These are phyloP conservation scores for Ammodramus savannarum DNA, from an alignment of 2,113 vertebrate genomes.

Conservation along the genomic window DNA sequence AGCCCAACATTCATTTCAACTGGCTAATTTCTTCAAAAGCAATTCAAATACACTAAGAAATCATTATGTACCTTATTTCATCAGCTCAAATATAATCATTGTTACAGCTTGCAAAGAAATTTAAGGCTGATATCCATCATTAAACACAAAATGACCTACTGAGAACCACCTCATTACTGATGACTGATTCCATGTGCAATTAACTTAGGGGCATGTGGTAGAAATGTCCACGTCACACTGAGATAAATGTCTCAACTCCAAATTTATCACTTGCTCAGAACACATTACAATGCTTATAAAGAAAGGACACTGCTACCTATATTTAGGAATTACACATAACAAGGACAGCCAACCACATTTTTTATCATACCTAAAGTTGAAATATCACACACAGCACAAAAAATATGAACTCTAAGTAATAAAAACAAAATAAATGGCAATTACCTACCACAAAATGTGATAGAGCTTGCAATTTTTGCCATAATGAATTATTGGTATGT, in stretches of 20 bases:
- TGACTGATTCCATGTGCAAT: neutral
- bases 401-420: neutral
- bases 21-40: neutral
- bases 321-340: neutral
- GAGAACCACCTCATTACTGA: neutral
- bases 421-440: neutral
- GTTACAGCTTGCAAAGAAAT: neutral
- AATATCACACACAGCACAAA: neutral
- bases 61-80: neutral
- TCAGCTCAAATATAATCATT: neutral
- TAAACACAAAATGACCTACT: neutral
- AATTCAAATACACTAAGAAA: neutral
- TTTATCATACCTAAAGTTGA: neutral
- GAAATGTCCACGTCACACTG: neutral
- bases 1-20: neutral
- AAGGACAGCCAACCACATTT: neutral
- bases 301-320: neutral
- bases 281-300: neutral
- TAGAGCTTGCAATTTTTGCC: neutral
- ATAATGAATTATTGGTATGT: neutral
- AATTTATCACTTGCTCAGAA: neutral
- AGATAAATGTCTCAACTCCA: neutral
- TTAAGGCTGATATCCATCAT: neutral
- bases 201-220: neutral
- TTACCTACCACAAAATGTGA: neutral